Conservation (phyloP, 2,113 vertebrate genomes). For the Limnothrissa miodon region DNA sequence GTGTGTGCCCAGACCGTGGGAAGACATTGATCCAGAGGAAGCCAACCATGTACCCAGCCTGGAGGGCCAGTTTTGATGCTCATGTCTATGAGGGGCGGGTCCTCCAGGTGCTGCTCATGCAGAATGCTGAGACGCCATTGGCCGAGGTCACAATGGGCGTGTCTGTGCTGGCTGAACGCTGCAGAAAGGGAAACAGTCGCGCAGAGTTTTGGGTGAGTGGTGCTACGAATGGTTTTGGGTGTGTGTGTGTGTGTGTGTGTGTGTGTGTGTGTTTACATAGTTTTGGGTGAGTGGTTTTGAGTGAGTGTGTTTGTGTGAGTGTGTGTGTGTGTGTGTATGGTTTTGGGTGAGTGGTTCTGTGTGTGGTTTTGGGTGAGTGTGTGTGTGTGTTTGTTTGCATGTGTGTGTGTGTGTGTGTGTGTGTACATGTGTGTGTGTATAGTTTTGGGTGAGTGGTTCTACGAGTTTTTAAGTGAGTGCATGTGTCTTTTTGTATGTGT, state of each 20-base stretch:
- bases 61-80: slow-evolving; percentile 89
- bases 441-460: too few relatives aligned
- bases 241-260: too few relatives aligned
- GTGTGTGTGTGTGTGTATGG: neutral
- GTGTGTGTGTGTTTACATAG: too few relatives aligned
- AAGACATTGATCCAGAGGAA: slow-evolving; percentile 94
- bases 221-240: too few relatives aligned
- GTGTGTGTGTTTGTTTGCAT: too few relatives aligned
- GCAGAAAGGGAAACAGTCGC: slow-evolving; percentile 82
- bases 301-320: neutral
- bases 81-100: slow-evolving; percentile 94
- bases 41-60: slow-evolving; percentile 92
- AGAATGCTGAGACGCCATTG: slow-evolving; percentile 80
- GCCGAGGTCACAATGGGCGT: slow-evolving; percentile 90
- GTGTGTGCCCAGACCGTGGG: slow-evolving; percentile 80
- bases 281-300: too few relatives aligned
- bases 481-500: too few relatives aligned
- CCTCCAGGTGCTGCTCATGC: slow-evolving; percentile 91
- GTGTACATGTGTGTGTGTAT: too few relatives aligned
- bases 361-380: too few relatives aligned
- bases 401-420: too few relatives aligned
- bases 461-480: too few relatives aligned
- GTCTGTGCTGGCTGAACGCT: slow-evolving; percentile 85
- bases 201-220: slow-evolving; percentile 87
- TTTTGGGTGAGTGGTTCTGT: too few relatives aligned